These are phyloP conservation scores for Leucozona laternaria DNA, from an alignment of 2,888 invertebrate genomes.

Conservation along the genomic window DNA sequence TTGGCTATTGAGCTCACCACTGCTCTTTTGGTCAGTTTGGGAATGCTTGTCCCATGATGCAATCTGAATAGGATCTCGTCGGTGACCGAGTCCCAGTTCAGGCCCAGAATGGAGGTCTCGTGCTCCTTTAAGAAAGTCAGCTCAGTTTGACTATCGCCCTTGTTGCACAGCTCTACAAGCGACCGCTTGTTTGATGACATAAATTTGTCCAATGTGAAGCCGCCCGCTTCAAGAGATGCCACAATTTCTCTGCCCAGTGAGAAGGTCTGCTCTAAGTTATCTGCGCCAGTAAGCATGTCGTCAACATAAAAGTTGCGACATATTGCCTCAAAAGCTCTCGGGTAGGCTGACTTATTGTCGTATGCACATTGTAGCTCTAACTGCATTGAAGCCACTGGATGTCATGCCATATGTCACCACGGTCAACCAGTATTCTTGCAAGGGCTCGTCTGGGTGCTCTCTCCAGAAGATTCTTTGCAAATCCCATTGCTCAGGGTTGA, in stretches of 20 bases:
- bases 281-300: too few species aligned
- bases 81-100: background rate
- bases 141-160: background rate
- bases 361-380: too few species aligned
- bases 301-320: constrained; percentile 13
- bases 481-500: too few species aligned
- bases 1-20: too few species aligned
- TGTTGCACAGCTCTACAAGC: background rate
- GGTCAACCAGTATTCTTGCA: too few species aligned
- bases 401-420: too few species aligned
- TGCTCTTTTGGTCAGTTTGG: too few species aligned
- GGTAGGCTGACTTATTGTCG: too few species aligned
- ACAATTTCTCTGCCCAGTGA: background rate
- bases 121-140: background rate
- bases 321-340: background rate
- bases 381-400: too few species aligned
- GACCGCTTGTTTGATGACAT: constrained; percentile 9
- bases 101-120: background rate
- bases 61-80: background rate
- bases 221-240: background rate
- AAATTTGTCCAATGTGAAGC: constrained; percentile 19
- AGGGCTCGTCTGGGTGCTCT: too few species aligned
- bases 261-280: constrained; percentile 1
- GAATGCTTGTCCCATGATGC: too few species aligned
- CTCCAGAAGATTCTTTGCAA: too few species aligned